Evolutionary conservation across 2,113 vertebrate species (phyloP).

Genomic region (Carlito syrichta): DNA sequence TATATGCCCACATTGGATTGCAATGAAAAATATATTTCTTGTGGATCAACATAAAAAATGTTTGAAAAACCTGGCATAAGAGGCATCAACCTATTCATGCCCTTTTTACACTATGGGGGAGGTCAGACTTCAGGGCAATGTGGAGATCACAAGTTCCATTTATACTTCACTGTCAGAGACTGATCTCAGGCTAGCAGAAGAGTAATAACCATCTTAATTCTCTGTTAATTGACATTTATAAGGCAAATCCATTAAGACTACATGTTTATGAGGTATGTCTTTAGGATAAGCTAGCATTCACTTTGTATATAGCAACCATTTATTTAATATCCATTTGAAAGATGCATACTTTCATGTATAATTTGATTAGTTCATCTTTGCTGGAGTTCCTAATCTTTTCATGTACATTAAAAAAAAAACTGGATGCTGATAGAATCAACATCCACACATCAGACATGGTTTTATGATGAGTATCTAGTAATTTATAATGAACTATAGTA

Average conservation of each 20-base stretch:
- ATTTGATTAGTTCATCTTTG: neutral
- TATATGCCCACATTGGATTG: neutral
- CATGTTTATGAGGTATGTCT: neutral
- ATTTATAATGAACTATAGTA: neutral
- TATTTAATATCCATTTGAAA: slow-evolving; percentile 14
- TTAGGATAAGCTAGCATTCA: slow-evolving; percentile 1
- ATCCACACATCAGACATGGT: neutral
- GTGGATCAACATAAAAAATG: neutral
- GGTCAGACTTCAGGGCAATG: neutral
- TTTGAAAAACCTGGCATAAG: neutral
- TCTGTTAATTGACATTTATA: slow-evolving; percentile 28
- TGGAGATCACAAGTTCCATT: neutral
- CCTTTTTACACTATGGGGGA: neutral
- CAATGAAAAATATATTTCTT: neutral
- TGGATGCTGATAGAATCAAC: neutral
- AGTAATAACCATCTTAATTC: neutral
- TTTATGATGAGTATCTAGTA: neutral
- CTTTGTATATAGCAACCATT: neutral
- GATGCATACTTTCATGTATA: neutral
- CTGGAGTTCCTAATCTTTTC: neutral
- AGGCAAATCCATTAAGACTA: neutral
- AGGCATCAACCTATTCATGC: neutral
- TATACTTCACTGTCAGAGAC: slow-evolving; percentile 11
- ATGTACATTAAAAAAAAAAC: neutral
- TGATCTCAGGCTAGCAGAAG: neutral